phyloP scores from a whole-genome alignment of 2,888 invertebrate species.

The Eledone cirrhosa region DNA sequence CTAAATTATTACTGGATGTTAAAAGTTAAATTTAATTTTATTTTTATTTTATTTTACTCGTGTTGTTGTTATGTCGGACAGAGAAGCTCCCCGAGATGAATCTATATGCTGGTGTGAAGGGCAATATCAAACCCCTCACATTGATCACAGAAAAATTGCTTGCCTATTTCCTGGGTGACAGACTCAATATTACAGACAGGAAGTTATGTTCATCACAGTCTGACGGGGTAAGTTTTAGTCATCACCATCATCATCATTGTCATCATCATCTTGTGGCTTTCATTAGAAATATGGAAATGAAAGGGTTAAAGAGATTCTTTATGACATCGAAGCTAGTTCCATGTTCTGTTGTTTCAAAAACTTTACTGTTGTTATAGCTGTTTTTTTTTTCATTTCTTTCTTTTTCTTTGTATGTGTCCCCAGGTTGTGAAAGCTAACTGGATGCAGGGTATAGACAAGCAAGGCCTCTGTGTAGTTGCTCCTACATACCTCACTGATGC shows the following conservation, averaged over 20 bases:
- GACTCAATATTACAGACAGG: conserved; percentile 32
- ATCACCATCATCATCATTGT: too few relatives aligned
- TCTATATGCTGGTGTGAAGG: conserved; percentile 52
- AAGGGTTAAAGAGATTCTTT: too few relatives aligned
- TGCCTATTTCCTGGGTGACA: conserved; percentile 47
- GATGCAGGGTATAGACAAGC: conserved; percentile 40
- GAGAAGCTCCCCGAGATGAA: conserved; percentile 41
- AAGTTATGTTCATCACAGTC: conserved; percentile 36
- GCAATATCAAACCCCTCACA: conserved; percentile 44
- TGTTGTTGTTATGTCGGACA: conserved; percentile 26
- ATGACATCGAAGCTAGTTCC: too few relatives aligned
- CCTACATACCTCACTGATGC: conserved; percentile 45
- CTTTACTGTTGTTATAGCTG: too few relatives aligned
- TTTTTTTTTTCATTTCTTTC: not conserved
- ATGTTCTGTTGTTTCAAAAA: too few relatives aligned
- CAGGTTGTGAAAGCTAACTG: conserved; percentile 48
- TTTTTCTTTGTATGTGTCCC: not conserved
- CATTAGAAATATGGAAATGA: too few relatives aligned
- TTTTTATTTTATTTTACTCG: too few relatives aligned
- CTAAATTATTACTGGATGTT: too few relatives aligned
- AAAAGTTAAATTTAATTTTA: too few relatives aligned
- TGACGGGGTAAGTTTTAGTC: conserved; percentile 25
- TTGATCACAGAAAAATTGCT: conserved; percentile 45
- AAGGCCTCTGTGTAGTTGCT: conserved; percentile 46
- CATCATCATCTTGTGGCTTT: too few relatives aligned